Evolutionary conservation across 2,113 vertebrate species (phyloP), one percentile per base, ranked within the genome.

Genomic region (Pseudopodoces humilis): DNA sequence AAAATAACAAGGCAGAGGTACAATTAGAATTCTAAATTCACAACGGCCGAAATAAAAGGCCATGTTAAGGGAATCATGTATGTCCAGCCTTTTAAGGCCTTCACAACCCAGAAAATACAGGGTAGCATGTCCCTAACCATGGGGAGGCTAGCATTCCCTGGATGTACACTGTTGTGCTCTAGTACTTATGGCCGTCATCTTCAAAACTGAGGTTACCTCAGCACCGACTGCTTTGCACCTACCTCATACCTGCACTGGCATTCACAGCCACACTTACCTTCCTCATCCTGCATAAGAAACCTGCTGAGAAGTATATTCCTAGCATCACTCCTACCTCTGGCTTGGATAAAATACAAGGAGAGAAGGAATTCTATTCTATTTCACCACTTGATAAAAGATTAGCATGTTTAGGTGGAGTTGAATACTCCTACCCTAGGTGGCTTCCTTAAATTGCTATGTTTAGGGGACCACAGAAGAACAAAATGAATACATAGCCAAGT

Each of bases 161-260:
- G 11, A 33, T 15, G 13, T 28, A 1, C 9, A 18, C 31, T 4
- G 0, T 6, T 50, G 35, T 5, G 3, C 72, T 70, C 5, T 6
- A 39, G 30, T 69, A 44, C 30, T 75, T 41, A 37, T 27, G 18
- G 33, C 49, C 7, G 4, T 27, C 3, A 3, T 31, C 53, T 41
- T 88, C 49, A 39, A 90, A 80, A 49, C 53, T 18, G 11, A 76
- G 27, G 46, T 44, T n/a, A 62, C 33, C 41, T 10, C 24, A 60
- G 43, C 62, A 63, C 52, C 10, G 39, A 31, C 39, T 68, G 13
- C 50, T 53, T 58, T 46, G 50, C 49, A 65, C 30, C 8, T 22
- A 22, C 28, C 15, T 86, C 33, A 3, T 24, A 52, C 13, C 31
- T 9, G 18, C 28, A 20, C 0, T 62, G 65, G 49, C 8, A 49